These are phyloP conservation scores for Oreochromis aureus DNA, from an alignment of 2,113 vertebrate species.

Conservation along the genomic window DNA sequence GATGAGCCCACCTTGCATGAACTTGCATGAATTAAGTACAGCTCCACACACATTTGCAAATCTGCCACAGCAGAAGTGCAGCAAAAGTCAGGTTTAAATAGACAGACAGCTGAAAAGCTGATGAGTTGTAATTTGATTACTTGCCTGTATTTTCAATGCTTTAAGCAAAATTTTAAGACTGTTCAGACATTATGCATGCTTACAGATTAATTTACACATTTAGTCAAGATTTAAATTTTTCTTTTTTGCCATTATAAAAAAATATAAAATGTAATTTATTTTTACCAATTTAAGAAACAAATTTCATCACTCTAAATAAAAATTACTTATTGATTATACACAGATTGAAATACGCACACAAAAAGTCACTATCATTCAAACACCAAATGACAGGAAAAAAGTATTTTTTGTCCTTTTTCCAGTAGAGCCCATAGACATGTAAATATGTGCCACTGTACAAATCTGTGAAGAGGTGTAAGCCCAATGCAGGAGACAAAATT, in stretches of 20 bases:
- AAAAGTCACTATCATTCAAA: fast-evolving
- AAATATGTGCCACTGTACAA: background rate
- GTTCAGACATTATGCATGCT: background rate
- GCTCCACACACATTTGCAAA: background rate
- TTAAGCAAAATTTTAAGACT: background rate
- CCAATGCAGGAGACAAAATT: background rate
- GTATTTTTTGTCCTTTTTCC: background rate
- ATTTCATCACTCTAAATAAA: background rate
- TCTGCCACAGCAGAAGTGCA: background rate
- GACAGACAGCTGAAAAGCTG: background rate
- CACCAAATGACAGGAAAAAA: background rate
- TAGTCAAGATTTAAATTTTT: background rate
- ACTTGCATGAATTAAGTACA: background rate
- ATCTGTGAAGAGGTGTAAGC: background rate
- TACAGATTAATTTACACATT: background rate
- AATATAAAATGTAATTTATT: background rate
- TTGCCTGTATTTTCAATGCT: background rate
- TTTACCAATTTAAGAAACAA: background rate
- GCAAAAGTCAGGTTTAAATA: background rate
- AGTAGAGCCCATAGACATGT: background rate
- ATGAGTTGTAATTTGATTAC: background rate
- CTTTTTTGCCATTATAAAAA: background rate
- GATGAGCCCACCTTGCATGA: background rate
- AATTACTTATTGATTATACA: background rate
- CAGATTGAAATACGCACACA: background rate